Evolutionary conservation across 1,140 invertebrate species (phyloP).

Genomic region (Achroia grisella): DNA sequence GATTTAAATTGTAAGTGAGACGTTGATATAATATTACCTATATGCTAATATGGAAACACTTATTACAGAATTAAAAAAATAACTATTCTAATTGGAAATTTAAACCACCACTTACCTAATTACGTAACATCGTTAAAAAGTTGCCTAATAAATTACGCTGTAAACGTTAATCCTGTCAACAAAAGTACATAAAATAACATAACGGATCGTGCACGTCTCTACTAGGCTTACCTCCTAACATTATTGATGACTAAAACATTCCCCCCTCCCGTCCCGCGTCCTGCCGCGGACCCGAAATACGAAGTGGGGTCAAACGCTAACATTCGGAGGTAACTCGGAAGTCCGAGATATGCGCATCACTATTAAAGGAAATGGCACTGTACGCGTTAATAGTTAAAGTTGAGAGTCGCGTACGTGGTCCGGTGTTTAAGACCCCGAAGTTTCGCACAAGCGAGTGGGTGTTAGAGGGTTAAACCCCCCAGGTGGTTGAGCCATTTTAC

Average conservation of each 20-base stretch:
- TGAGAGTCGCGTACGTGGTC: background rate
- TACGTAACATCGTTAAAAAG: too few relatives aligned
- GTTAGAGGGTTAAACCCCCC: constrained; percentile 46
- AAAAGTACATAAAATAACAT: constrained; percentile 16
- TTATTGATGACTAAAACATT: constrained; percentile 68
- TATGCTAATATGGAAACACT: too few relatives aligned
- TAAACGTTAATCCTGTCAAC: constrained; percentile 6
- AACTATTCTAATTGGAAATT: too few relatives aligned
- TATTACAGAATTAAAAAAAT: too few relatives aligned
- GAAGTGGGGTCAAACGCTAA: constrained; percentile 65
- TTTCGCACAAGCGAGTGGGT: constrained; percentile 18
- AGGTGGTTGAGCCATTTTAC: constrained; percentile 64
- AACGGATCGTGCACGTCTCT: constrained; percentile 42
- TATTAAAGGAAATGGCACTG: too few relatives aligned
- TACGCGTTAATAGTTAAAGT: too few relatives aligned
- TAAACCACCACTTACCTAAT: too few relatives aligned
- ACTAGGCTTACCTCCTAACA: constrained; percentile 58
- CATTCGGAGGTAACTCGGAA: constrained; percentile 35
- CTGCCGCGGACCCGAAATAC: constrained; percentile 34
- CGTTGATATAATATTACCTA: too few relatives aligned
- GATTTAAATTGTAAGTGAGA: too few relatives aligned
- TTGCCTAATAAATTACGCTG: too few relatives aligned
- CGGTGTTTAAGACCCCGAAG: constrained; percentile 17
- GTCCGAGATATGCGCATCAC: constrained; percentile 15
- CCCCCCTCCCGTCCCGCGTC: constrained; percentile 22